Base-by-base conservation (phyloP, 2,888 invertebrate genomes). In the Drosophila subquinaria region DNA sequence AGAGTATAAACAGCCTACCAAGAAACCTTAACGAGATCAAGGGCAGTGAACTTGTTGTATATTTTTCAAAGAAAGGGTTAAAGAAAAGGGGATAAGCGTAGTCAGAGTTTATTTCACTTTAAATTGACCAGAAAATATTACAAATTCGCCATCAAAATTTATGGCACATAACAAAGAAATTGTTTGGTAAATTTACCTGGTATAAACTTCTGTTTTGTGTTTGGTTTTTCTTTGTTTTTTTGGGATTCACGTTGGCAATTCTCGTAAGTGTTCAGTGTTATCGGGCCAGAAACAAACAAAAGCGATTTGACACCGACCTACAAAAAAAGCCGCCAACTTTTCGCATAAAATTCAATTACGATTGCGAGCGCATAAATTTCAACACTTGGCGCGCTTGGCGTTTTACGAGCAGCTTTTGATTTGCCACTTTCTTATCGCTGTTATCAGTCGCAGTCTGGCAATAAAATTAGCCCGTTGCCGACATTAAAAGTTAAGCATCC, bases 321-420 rank as follows among this genome's bases (percentile, higher is more conserved):
- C 27, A 65, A 64, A 71, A 74, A 74, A 53, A 36, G 20, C 61
- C 65, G 56, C 45, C 64, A 85, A 81, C 73, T 84, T 87, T 79
- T 76, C 74, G 60, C 84, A 84, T 89, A 74, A 88, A 89, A 88
- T 88, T 88, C 82, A 88, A 89, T 88, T 88, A 74, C 83, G 72
- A 77, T 80, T 80, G 77, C 63, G 56, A 56, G 70, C 69, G 64
- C 74, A 82, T 81, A 78, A 82, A 89, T 82, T 81, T 75, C 56
- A 73, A 73, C 79, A 86, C 88, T 88, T 79, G 70, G 64, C 64
- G 51, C 42, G 55, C 30, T 30, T 30, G 30, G 30, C 35, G 45
- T 74, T 74, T 77, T 71, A 79, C 67, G 77, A 79, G 64, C 72
- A n/a, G 59, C 55, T 51, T 71, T 75, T 77, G 72, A 75, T 71